phyloP scores from a whole-genome alignment of 2,797 vertebrate genomes.

The Molossus alvarezi region DNA sequence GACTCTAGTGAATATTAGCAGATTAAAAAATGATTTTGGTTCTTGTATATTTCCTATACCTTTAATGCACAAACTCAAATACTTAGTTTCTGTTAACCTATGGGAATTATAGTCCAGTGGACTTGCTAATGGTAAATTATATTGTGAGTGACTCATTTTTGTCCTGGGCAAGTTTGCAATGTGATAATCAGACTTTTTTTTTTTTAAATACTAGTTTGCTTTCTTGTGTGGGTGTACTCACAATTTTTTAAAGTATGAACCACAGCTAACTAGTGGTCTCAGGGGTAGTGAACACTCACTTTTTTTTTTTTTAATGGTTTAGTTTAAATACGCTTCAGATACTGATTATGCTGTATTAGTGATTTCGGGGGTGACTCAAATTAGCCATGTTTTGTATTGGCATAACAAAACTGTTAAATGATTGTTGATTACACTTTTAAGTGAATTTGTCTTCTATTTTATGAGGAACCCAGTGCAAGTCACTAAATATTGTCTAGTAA shows the following conservation, averaged over 20 bases:
- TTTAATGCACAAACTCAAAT: slow-evolving; percentile 62
- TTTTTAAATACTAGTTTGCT: slow-evolving; percentile 62
- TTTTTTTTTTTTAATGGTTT: slow-evolving; percentile 72
- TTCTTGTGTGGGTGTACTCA: slow-evolving; percentile 85
- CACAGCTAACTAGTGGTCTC: slow-evolving; percentile 85
- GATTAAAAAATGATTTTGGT: slow-evolving; percentile 40
- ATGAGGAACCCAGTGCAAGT: slow-evolving; percentile 84
- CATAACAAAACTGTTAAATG: slow-evolving; percentile 83
- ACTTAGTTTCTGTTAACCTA: slow-evolving; percentile 48
- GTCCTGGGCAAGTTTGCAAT: slow-evolving; percentile 81
- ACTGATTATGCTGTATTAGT: slow-evolving; percentile 79
- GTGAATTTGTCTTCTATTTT: slow-evolving; percentile 83
- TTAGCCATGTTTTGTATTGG: slow-evolving; percentile 84
- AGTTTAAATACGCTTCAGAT: slow-evolving; percentile 76
- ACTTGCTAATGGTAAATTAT: slow-evolving; percentile 67
- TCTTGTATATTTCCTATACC: slow-evolving; percentile 37
- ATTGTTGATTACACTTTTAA: slow-evolving; percentile 80
- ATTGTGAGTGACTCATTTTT: slow-evolving; percentile 68
- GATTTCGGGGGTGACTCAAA: slow-evolving; percentile 72
- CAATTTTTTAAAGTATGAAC: slow-evolving; percentile 86
- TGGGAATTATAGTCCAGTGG: slow-evolving; percentile 69
- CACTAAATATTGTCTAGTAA: slow-evolving; percentile 83
- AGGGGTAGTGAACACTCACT: slow-evolving; percentile 86
- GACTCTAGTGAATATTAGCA: slow-evolving; percentile 46
- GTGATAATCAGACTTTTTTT: slow-evolving; percentile 79